Evolutionary conservation across 2,797 vertebrate genomes (phyloP).

Genomic region (Enteromius mattozi): DNA sequence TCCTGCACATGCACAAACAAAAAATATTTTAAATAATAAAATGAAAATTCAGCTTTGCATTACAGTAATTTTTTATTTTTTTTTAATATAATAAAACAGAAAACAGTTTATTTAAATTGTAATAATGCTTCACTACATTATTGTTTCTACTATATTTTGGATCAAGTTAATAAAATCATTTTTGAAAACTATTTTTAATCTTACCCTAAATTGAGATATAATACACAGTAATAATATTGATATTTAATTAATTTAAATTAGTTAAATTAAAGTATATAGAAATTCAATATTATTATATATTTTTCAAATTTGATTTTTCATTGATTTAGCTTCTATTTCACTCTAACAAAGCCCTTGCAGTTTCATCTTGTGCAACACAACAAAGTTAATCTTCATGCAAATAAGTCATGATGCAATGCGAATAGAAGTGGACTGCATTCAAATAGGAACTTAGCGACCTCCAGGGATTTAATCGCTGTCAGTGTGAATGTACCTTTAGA

Average conservation of each 20-base stretch:
- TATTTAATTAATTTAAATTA: no score
- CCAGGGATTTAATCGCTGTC: not conserved
- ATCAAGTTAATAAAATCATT: no score
- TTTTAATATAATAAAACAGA: not conserved
- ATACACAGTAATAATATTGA: no score
- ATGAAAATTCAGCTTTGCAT: not conserved
- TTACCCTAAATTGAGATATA: no score
- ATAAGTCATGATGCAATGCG: not conserved
- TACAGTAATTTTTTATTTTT: not conserved
- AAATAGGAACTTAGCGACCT: not conserved
- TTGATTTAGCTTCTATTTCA: not conserved
- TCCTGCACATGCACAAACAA: constrained; percentile 32
- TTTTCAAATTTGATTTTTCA: not conserved
- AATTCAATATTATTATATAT: no score
- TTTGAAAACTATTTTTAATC: no score
- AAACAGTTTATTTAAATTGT: not conserved
- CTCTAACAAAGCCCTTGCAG: not conserved
- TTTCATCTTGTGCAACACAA: not conserved
- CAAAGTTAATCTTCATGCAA: not conserved
- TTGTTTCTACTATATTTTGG: no score
- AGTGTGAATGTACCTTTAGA: constrained; percentile 9
- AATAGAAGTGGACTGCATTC: not conserved
- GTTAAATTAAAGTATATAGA: no score
- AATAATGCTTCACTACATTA: no score
- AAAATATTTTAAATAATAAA: not conserved